Conservation (phyloP, 2,797 vertebrate genomes). For the Sebastes steindachneri region DNA sequence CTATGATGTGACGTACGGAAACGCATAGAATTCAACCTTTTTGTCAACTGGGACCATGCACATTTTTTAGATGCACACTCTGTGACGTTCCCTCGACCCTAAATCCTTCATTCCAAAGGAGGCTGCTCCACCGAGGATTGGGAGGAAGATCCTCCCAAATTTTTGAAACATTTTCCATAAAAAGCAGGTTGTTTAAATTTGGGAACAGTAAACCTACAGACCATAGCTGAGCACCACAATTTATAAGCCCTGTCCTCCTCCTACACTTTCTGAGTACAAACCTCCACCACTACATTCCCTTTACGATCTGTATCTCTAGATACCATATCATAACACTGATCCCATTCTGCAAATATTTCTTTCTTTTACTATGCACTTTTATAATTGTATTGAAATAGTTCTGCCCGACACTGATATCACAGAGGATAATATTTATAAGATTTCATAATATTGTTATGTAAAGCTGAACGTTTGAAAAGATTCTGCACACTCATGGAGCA, state of each 20-base stretch:
- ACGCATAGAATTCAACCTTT: not conserved
- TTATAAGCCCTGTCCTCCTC: constrained; percentile 39
- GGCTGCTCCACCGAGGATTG: constrained; percentile 6
- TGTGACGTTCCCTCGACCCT: constrained; percentile 4
- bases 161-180: constrained; percentile 9
- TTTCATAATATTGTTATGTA: not conserved
- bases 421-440: not conserved
- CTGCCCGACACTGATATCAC: not conserved
- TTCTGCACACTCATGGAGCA: not conserved
- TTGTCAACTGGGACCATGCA: not conserved
- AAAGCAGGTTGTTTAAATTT: constrained; percentile 33
- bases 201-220: constrained; percentile 13
- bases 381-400: not conserved
- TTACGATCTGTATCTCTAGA: constrained; percentile 8
- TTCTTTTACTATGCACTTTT: not conserved
- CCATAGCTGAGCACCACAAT: constrained; percentile 1
- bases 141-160: constrained; percentile 21
- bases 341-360: constrained; percentile 2
- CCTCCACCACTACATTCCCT: constrained; percentile 5
- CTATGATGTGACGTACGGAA: not conserved
- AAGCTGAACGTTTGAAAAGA: not conserved
- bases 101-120: constrained; percentile 23
- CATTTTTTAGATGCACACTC: not conserved
- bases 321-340: constrained; percentile 13
- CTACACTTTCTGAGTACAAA: not conserved